Evolutionary conservation across 2,797 vertebrate species (phyloP).

Genomic region (Urocyon cinereoargenteus): DNA sequence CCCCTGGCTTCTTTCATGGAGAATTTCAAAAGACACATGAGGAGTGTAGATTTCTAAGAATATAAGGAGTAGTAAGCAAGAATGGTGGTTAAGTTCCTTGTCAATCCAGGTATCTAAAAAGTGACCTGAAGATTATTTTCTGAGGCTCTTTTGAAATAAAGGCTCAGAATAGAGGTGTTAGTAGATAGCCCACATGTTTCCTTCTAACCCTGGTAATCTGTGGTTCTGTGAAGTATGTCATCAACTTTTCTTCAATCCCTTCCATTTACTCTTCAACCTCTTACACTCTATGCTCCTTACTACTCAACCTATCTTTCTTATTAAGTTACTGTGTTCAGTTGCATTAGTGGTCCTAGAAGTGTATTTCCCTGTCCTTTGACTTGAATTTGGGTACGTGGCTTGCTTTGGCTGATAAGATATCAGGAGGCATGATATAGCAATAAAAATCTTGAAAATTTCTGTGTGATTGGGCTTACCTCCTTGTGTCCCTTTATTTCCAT

Average conservation of each 20-base stretch:
- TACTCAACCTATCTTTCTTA: neutral
- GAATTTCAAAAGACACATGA: neutral
- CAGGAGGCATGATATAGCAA: neutral
- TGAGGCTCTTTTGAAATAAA: neutral
- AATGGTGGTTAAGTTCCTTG: neutral
- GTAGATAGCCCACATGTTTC: neutral
- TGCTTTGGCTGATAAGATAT: neutral
- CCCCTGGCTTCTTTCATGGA: neutral
- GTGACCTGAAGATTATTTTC: neutral
- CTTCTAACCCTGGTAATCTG: neutral
- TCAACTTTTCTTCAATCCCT: neutral
- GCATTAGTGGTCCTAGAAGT: neutral
- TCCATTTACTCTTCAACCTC: neutral
- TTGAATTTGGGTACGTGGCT: neutral
- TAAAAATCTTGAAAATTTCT: neutral
- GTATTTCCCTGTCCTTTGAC: neutral
- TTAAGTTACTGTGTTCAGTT: neutral
- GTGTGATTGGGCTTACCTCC: neutral
- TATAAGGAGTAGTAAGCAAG: neutral
- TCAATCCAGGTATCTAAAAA: neutral
- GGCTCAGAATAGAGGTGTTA: neutral
- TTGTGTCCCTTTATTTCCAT: neutral
- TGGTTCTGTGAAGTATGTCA: neutral
- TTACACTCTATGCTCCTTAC: neutral
- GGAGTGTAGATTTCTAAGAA: neutral